phyloP scores from a whole-genome alignment of 2,888 invertebrate species.

The Operophtera brumata region DNA sequence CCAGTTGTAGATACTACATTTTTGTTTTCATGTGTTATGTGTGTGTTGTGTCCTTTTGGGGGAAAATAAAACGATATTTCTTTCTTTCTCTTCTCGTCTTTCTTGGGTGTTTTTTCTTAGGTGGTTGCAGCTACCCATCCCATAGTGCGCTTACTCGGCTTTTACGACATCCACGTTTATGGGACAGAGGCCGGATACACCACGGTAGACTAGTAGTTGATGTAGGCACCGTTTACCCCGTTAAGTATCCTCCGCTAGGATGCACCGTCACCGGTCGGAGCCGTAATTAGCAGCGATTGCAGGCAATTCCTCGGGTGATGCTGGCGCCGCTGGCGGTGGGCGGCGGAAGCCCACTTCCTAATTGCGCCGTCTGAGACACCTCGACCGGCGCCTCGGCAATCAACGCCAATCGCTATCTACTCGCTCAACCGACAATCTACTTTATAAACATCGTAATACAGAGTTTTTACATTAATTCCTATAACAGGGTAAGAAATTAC shows the following conservation, averaged over 20 bases:
- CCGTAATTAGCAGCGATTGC: constrained; percentile 74
- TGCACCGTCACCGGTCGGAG: constrained; percentile 41
- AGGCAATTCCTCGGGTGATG: constrained; percentile 70
- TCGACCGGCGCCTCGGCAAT: constrained; percentile 77
- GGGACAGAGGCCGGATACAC: no score
- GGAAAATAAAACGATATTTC: no score
- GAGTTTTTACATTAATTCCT: constrained; percentile 22
- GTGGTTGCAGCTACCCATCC: no score
- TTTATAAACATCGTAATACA: constrained; percentile 36
- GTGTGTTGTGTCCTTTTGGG: no score
- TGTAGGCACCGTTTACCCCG: constrained; percentile 23
- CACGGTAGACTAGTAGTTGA: constrained; percentile 1
- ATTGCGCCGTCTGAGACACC: constrained; percentile 76
- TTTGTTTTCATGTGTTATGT: no score
- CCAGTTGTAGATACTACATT: no score
- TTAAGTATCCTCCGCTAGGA: constrained; percentile 26
- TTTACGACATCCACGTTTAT: no score
- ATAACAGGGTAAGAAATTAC: constrained; percentile 17
- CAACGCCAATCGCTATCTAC: constrained; percentile 66
- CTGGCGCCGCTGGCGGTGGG: constrained; percentile 74
- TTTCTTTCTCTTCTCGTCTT: no score
- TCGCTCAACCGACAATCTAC: constrained; percentile 47
- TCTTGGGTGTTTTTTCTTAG: no score
- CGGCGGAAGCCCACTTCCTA: constrained; percentile 79
- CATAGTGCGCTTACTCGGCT: no score